Evolutionary conservation across 2,113 vertebrate genomes (phyloP), one percentile per base, ranked within the genome.

Genomic region (Gobiocypris rarus): DNA sequence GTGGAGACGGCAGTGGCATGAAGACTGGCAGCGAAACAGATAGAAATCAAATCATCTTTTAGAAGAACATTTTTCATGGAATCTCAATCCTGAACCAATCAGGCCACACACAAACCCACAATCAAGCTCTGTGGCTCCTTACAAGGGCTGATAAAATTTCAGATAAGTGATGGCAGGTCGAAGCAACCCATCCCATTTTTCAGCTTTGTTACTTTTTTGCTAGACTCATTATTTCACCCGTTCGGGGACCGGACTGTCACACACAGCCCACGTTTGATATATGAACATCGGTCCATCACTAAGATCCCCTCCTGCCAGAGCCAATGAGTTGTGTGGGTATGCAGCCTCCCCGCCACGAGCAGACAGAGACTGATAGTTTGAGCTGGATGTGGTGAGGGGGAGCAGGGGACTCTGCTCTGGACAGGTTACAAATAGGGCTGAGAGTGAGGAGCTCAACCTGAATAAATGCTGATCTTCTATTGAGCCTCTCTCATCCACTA

Each of bases 351-450:
- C 86, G 90, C 91, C 90, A 91, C 83, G 88, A 28, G 78, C 90
- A 90, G 93, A 94, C 93, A 94, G 90, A 94, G 94, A 94, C 93
- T 88, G 92, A 94, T 94, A 89, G 90, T 90, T 88, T 86, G 90
- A 84, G 89, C 86, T n/a, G 83, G 89, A 89, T 90, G 86, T 89
- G 89, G 92, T 89, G 92, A 92, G 84, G 87, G 89, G 91, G 91
- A 92, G 92, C 92, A 85, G 73, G 92, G 92, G 92, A 94, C 90
- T 90, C 88, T 86, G 89, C 90, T 92, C 93, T 88, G 91, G 94
- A 94, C 92, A 93, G 92, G 91, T 94, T 94, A 95, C 94, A 94
- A 94, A 94, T 94, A 93, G 93, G 92, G 91, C 88, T 86, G 91
- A 93, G 91, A 89, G 87, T 86, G 88, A 91, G 89, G 88, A 91